Evolutionary conservation across 2,113 vertebrate genomes (phyloP).

Genomic region (Hystrix brachyura): DNA sequence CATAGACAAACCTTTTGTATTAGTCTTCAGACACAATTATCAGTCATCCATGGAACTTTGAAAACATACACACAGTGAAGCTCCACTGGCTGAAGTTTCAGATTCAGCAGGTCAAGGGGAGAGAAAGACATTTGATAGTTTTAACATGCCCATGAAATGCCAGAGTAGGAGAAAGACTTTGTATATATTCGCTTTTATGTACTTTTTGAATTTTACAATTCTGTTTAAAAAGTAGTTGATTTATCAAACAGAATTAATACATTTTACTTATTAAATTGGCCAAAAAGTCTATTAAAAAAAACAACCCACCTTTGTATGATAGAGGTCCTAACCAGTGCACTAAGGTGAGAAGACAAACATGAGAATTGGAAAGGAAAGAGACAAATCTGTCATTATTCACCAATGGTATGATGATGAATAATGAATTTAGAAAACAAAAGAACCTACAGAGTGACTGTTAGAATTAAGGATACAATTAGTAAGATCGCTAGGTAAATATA

Average conservation of each 20-base stretch:
- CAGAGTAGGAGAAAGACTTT: conserved; percentile 23
- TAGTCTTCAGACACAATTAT: conserved; percentile 19
- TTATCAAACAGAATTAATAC: conserved; percentile 11
- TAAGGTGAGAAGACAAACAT: conserved; percentile 19
- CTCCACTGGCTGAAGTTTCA: not conserved
- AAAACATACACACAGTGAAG: not conserved
- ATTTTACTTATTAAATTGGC: not conserved
- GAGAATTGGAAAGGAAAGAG: not conserved
- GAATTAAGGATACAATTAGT: conserved; percentile 19
- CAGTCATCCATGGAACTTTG: not conserved
- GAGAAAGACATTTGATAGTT: conserved; percentile 1
- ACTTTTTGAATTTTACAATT: not conserved
- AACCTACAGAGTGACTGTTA: conserved; percentile 41
- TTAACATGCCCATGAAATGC: conserved; percentile 18
- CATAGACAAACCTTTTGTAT: not conserved
- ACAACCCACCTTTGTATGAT: not conserved
- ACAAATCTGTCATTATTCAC: not conserved
- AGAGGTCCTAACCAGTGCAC: not conserved
- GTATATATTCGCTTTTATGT: not conserved
- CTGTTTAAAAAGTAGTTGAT: conserved; percentile 35
- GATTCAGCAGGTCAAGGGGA: not conserved
- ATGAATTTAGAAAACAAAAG: conserved; percentile 34
- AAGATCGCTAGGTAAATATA: conserved; percentile 3
- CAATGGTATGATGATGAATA: not conserved
- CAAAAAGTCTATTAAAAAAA: not conserved